Evolutionary conservation across 1,140 invertebrate species (phyloP).

Genomic region (Colletes latitarsis): DNA sequence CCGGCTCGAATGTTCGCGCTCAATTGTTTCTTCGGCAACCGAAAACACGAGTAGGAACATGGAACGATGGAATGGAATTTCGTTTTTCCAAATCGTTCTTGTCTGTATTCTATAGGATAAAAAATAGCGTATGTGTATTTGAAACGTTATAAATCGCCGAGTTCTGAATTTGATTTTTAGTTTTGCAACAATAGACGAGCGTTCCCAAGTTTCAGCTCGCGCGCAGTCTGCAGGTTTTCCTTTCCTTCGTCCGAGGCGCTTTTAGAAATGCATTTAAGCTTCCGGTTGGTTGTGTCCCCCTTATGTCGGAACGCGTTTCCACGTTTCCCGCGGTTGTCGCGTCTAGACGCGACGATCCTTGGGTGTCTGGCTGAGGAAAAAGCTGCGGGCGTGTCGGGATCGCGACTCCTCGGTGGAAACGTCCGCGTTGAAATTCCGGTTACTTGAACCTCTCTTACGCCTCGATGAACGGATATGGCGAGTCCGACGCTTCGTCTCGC

Average conservation of each 20-base stretch:
- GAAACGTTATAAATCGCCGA: too few species aligned
- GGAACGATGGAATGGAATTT: constrained; percentile 2
- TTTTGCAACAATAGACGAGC: too few species aligned
- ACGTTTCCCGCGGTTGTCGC: constrained; percentile 38
- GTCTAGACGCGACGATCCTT: constrained; percentile 39
- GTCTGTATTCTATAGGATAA: background rate
- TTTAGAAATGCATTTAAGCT: constrained; percentile 61
- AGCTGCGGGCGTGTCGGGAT: constrained; percentile 18
- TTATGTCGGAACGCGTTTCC: constrained; percentile 55
- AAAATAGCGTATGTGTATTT: too few species aligned
- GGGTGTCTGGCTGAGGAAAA: constrained; percentile 8
- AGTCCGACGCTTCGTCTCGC: background rate
- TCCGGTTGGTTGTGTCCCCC: constrained; percentile 44
- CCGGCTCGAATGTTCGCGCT: background rate
- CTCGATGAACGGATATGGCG: constrained; percentile 36
- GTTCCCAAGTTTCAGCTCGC: too few species aligned
- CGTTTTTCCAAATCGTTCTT: background rate
- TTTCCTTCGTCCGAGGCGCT: constrained; percentile 8
- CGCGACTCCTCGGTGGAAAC: constrained; percentile 32
- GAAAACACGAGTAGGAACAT: background rate
- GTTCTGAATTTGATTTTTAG: too few species aligned
- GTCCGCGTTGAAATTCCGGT: constrained; percentile 49
- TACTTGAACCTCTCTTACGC: constrained; percentile 43
- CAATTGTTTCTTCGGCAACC: constrained; percentile 33
- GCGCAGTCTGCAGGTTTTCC: background rate